Evolutionary conservation across 2,797 vertebrate genomes (phyloP), one percentile per base, ranked within the genome.

Genomic region (Rhinella marina): DNA sequence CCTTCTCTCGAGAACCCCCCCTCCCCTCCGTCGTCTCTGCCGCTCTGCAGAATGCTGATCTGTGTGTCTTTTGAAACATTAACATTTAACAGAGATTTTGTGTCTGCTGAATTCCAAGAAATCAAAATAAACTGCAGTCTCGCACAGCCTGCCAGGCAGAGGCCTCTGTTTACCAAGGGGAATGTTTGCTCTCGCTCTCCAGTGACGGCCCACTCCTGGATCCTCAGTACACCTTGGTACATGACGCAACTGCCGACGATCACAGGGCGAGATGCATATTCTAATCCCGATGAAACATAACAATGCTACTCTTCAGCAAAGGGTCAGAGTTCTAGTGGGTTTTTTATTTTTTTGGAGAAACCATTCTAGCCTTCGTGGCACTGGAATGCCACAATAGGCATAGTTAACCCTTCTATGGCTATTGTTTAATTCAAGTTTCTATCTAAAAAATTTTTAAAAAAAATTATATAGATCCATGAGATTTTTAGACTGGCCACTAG

Each of bases 41-140:
- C 87, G 90, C 90, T 84, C 90, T 88, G 89, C 85, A 91, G 92
- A 92, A 89, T 89, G 93, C 92, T 92, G 92, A 91, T 92, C 91
- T 82, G 21, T 88, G 91, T 92, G 91, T 90, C 94, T 93, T 91
- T 90, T 86, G 81, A 90, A 92, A 88, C 92, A 93, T 94, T 94
- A 93, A 93, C 93, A 93, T 94, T 93, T 94, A 93, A 93, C 93
- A 92, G 94, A 92, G 91, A 93, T 93, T 94, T 91, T 91, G 91
- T 92, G 92, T 93, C 93, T 92, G 91, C 91, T 2, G 54, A 93
- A 93, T 93, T 94, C 93, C 92, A 93, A 93, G 94, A 93, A 93
- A 92, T 91, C 91, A 93, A 94, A 93, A 93, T 91, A 92, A 93
- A 92, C 92, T 91, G 91, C 91, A 90, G 91, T 90, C 91, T 90